Evolutionary conservation across 2,797 vertebrate genomes (phyloP).

Genomic region (Anisognathus igniventris): DNA sequence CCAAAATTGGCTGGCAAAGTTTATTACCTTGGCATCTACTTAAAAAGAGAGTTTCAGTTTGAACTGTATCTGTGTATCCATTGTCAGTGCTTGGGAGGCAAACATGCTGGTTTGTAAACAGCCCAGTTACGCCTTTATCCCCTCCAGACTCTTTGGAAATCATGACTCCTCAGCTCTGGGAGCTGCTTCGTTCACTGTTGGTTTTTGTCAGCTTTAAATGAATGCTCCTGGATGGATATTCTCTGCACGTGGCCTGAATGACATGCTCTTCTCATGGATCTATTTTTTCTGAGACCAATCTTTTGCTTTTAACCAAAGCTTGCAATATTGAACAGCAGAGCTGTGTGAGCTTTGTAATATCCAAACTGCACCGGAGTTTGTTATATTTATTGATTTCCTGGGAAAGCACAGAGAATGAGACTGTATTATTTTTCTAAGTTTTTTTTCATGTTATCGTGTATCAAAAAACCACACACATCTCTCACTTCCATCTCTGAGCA

Average conservation of each 20-base stretch:
- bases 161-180: background rate
- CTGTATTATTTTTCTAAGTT: background rate
- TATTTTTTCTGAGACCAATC: background rate
- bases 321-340: constrained; percentile 14
- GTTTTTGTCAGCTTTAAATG: background rate
- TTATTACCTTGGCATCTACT: constrained; percentile 33
- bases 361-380: constrained; percentile 17
- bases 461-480: background rate
- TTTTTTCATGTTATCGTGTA: background rate
- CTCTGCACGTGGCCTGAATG: background rate
- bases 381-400: constrained; percentile 37
- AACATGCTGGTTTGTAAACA: background rate
- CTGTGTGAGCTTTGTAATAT: background rate
- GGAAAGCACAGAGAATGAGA: constrained; percentile 21
- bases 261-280: background rate
- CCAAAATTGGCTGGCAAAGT: constrained; percentile 9
- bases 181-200: background rate
- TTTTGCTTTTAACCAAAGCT: background rate
- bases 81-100: constrained; percentile 14
- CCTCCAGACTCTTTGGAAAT: background rate
- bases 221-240: background rate
- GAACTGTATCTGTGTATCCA: background rate
- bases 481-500: constrained; percentile 7
- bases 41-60: constrained; percentile 27
- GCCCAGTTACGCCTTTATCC: background rate